Percentiles rank a stretch among this genome's conserved stretches.
Conservation (phyloP, 2,113 vertebrate genomes). For the Plotosus lineatus region DNA sequence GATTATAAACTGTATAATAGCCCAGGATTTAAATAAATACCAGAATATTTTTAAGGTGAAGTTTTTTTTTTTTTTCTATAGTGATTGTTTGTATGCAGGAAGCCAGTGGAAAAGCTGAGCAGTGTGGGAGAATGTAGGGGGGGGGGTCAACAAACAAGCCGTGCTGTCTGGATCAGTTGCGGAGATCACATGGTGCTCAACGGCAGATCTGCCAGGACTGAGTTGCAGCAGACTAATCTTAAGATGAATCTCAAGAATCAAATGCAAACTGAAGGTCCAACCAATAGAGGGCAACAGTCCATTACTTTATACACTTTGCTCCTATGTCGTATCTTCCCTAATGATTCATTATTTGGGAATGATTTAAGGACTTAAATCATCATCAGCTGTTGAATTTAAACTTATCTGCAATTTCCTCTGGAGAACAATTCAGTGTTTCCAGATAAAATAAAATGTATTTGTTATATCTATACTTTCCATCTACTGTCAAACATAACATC, state of each 20-base stretch:
- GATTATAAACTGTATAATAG: too few species aligned
- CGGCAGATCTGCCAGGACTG: too few species aligned
- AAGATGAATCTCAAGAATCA: slow-evolving; percentile 39
- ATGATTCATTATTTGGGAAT: slow-evolving; percentile 35
- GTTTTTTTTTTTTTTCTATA: too few species aligned
- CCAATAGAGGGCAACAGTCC: slow-evolving; percentile 81
- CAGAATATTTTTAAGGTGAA: too few species aligned
- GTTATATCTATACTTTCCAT: slow-evolving; percentile 45
- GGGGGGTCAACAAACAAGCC: too few species aligned
- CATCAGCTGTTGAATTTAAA: slow-evolving; percentile 27
- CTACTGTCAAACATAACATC: slow-evolving; percentile 36
- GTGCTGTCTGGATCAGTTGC: too few species aligned
- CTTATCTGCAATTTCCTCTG: slow-evolving; percentile 2
- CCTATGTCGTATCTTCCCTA: slow-evolving; percentile 42
- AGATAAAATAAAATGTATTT: slow-evolving; percentile 31
- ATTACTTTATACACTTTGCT: slow-evolving; percentile 67
- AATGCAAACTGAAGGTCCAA: slow-evolving; percentile 65
- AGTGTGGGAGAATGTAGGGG: too few species aligned
- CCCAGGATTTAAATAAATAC: too few species aligned
- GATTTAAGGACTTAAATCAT: slow-evolving; percentile 28
- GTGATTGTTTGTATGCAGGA: too few species aligned
- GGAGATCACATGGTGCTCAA: too few species aligned
- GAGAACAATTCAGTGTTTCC: slow-evolving; percentile 35
- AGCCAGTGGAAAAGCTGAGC: too few species aligned
- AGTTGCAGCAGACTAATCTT: too few species aligned